phyloP scores from a whole-genome alignment of 2,113 vertebrate species.

The Pachypanchax playfairii region DNA sequence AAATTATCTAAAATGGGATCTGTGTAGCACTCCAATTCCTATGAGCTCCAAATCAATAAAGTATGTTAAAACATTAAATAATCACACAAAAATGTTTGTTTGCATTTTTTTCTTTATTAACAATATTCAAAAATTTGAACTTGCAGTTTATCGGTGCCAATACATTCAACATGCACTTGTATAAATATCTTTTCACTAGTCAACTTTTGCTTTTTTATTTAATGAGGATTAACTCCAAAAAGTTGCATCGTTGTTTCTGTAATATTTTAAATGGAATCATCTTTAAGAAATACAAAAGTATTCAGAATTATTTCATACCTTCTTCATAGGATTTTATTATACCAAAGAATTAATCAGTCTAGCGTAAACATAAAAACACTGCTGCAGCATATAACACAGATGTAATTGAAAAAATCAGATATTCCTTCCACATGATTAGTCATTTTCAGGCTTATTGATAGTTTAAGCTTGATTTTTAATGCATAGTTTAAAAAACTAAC shows the following conservation, averaged over 20 bases:
- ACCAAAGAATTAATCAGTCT: not conserved
- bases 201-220: not conserved
- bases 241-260: not conserved
- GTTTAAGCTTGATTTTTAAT: conserved; percentile 18
- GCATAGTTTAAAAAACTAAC: conserved; percentile 9
- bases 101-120: not conserved
- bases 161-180: too few species aligned
- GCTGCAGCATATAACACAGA: not conserved
- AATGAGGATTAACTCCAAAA: not conserved
- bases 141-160: not conserved
- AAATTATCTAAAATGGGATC: too few species aligned
- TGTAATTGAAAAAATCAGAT: not conserved
- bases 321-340: not conserved
- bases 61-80: too few species aligned
- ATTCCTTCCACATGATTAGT: not conserved
- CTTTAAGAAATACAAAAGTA: not conserved
- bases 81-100: too few species aligned
- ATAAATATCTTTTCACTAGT: not conserved
- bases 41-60: too few species aligned
- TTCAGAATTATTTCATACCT: too few species aligned
- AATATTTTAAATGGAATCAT: not conserved
- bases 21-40: too few species aligned
- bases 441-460: not conserved
- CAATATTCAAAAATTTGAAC: not conserved
- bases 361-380: not conserved